These are phyloP conservation scores for Plebejus melissa DNA, from an alignment of 2,888 invertebrate genomes.

Conservation along the genomic window DNA sequence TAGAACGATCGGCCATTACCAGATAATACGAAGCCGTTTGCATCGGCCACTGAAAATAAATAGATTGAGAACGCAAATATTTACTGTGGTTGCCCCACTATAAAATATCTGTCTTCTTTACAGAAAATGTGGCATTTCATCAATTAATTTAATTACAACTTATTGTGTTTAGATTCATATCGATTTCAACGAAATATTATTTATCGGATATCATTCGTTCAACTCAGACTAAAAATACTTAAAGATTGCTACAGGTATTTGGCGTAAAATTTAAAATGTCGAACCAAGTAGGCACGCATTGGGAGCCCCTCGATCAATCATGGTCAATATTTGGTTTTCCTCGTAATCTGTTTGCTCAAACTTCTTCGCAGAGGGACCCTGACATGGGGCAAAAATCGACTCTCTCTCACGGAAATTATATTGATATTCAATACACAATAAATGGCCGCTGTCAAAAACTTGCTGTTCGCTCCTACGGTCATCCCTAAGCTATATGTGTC, in stretches of 20 bases:
- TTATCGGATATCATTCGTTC: too few relatives aligned
- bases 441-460: conserved; percentile 79
- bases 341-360: conserved; percentile 73
- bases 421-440: conserved; percentile 80
- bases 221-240: not conserved
- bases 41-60: conserved; percentile 43
- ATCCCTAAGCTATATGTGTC: conserved; percentile 79
- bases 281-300: conserved; percentile 48
- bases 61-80: conserved; percentile 4
- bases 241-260: not conserved
- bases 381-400: conserved; percentile 70
- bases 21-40: conserved; percentile 60
- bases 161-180: too few relatives aligned
- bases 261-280: conserved; percentile 27
- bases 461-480: conserved; percentile 79
- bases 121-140: too few relatives aligned
- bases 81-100: not conserved
- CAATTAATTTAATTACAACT: too few relatives aligned
- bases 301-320: conserved; percentile 63
- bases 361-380: conserved; percentile 60
- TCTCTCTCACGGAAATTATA: conserved; percentile 78
- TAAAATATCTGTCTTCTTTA: not conserved
- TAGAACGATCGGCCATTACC: conserved; percentile 48
- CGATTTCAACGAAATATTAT: too few relatives aligned
- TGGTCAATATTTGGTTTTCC: conserved; percentile 72